Conservation (phyloP, 2,888 invertebrate genomes). For the Eristalis arbustorum region DNA sequence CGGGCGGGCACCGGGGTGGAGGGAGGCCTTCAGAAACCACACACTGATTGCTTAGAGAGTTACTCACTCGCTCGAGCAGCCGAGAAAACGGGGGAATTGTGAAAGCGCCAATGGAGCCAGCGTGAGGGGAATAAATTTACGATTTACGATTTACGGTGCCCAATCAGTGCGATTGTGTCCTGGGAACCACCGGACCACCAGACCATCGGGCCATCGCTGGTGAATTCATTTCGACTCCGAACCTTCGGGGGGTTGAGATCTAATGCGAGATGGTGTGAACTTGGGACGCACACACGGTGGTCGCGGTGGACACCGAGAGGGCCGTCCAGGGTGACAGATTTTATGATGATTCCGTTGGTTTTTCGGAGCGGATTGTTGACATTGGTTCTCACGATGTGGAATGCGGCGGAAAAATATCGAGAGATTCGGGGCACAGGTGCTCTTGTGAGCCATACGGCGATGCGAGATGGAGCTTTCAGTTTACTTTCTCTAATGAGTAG, state of each 20-base stretch:
- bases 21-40: background rate
- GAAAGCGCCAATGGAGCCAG: conserved; percentile 13
- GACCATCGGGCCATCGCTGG: background rate
- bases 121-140: conserved; percentile 22
- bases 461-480: too few relatives aligned
- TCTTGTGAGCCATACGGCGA: too few relatives aligned
- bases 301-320: background rate
- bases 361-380: background rate
- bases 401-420: too few relatives aligned
- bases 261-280: background rate
- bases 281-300: background rate
- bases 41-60: background rate
- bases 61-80: background rate
- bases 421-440: too few relatives aligned
- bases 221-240: background rate
- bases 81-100: background rate
- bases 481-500: too few relatives aligned
- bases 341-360: background rate
- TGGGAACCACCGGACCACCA: conserved; percentile 18
- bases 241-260: background rate
- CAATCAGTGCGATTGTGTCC: conserved; percentile 15
- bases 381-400: background rate
- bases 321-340: background rate
- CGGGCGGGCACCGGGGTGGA: background rate
- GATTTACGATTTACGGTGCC: background rate